Evolutionary conservation across 1,140 invertebrate species (phyloP).

Genomic region (Atta colombica): DNA sequence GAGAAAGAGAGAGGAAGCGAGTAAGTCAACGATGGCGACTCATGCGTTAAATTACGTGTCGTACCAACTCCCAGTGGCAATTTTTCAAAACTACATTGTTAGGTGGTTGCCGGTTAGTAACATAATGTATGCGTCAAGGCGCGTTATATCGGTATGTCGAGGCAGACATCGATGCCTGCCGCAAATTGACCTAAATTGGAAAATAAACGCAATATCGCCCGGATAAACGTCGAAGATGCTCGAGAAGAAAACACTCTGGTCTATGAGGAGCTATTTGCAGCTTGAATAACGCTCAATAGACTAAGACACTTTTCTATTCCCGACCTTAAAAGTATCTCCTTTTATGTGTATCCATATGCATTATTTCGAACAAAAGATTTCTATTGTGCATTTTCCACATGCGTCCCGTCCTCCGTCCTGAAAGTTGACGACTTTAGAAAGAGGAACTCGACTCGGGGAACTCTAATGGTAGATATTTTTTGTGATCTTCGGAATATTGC

Average conservation of each 20-base stretch:
- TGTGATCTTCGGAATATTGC: conserved; percentile 71
- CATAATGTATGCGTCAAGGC: conserved; percentile 30
- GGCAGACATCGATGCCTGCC: conserved; percentile 31
- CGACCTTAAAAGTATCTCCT: conserved; percentile 61
- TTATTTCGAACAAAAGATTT: conserved; percentile 67
- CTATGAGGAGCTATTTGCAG: conserved; percentile 71
- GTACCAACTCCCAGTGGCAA: neutral
- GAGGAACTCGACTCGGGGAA: conserved; percentile 64
- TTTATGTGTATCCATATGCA: conserved; percentile 63
- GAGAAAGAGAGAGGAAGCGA: neutral
- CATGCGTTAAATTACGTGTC: conserved; percentile 56
- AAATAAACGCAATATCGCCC: conserved; percentile 68
- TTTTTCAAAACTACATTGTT: conserved; percentile 50
- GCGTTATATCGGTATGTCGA: conserved; percentile 22
- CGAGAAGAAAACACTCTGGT: conserved; percentile 59
- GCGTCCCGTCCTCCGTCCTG: neutral
- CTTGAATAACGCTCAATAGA: conserved; percentile 65
- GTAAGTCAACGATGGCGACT: conserved; percentile 18
- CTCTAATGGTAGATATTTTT: conserved; percentile 73
- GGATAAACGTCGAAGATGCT: conserved; percentile 49
- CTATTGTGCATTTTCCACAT: neutral
- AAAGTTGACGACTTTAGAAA: conserved; percentile 66
- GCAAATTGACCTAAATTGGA: conserved; percentile 74
- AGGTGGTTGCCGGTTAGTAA: conserved; percentile 14
- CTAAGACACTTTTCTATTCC: conserved; percentile 42